Base-by-base conservation (phyloP, 1,140 invertebrate genomes). In the Acromyrmex heyeri region DNA sequence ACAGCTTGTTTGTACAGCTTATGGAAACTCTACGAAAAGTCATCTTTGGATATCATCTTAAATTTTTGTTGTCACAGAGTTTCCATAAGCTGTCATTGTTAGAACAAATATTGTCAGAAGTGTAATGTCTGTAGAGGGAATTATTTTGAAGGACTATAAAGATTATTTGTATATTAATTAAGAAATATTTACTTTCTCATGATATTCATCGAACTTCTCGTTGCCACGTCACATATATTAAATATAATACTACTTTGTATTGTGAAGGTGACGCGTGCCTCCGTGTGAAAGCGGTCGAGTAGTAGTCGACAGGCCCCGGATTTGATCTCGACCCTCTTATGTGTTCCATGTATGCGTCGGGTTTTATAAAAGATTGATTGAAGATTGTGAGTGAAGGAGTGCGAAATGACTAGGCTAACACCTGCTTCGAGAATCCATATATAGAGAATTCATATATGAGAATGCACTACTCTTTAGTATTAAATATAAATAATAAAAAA, bases 281-380 rank as follows among this genome's bases (percentile, higher is more conserved):
- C 1, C 34, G 64, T 67, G 64, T 67, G 64, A 67, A 67, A 67
- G 64, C 64, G 64, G 64, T 67, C 64, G 34, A 67, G 34, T 67
- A 48, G n/a, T 21, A 44, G n/a, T 67, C 12, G 64, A 44, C 64
- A 6, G 12, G 64, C 44, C 64, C 34, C 38, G n/a, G 34, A 67
- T 67, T 67, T 10, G 30, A 67, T 65, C 30, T 16, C 30, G 30
- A 21, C 64, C 64, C 64, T 67, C 64, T 44, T 7, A 44, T 10
- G 38, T 8, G 30, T 67, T 10, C 38, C 64, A 21, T 16, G 64
- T 67, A 21, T 67, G n/a, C 34, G 34, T 44, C 64, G 64, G 38
- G 3, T 44, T 67, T 44, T 48, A 65, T 44, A 67, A 67, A 21
- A 67, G 34, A 34, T 67, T 67, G 64, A 67, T 67, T 67, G 64